Evolutionary conservation across 2,113 vertebrate genomes (phyloP), one percentile per base, ranked within the genome.

Genomic region (Callaeas wilsoni): DNA sequence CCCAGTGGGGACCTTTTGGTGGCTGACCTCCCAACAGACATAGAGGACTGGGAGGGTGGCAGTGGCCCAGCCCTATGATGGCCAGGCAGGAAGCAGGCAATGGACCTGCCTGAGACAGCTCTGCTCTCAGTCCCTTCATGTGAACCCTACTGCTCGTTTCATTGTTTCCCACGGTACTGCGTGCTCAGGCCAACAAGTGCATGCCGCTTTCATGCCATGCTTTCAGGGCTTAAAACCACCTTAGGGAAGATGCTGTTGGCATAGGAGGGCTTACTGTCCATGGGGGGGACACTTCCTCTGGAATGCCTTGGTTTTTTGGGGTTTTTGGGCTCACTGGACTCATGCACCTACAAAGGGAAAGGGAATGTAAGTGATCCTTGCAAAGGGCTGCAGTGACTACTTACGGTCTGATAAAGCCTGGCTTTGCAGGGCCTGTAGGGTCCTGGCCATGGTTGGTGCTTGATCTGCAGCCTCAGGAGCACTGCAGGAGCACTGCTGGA

Each of bases 351-450:
- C 53, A 49, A 47, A 49, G 26, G 13, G 39, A 87, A 89, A 71
- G n/a, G 16, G 25, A 60, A 32, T 9, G 5, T 19, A 27, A 59
- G 16, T 13, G 25, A n/a, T n/a, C 33, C 35, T 59, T 56, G 26
- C 37, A 47, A 59, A 10, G 20, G 19, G n/a, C 13, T 60, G 55
- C 11, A 33, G 19, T 33, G 27, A 12, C 14, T 49, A 10, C 37
- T 9, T 1, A 0, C 37, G 21, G 21, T 39, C 10, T 39, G 57
- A 21, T 7, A 5, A 68, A 62, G 7, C 33, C 21, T 46, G 63
- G 21, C 15, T 73, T 73, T 46, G 20, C 47, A 74, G 18, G 22
- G 27, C 12, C 26, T 0, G 0, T 2, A 26, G 23, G 9, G 14
- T 68, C 20, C 29, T 44, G n/a, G n/a, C 15, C 1, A 1, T 37